Evolutionary conservation across 2,113 vertebrate genomes (phyloP), one percentile per base, ranked within the genome.

Genomic region (Nothoprocta perdicaria): DNA sequence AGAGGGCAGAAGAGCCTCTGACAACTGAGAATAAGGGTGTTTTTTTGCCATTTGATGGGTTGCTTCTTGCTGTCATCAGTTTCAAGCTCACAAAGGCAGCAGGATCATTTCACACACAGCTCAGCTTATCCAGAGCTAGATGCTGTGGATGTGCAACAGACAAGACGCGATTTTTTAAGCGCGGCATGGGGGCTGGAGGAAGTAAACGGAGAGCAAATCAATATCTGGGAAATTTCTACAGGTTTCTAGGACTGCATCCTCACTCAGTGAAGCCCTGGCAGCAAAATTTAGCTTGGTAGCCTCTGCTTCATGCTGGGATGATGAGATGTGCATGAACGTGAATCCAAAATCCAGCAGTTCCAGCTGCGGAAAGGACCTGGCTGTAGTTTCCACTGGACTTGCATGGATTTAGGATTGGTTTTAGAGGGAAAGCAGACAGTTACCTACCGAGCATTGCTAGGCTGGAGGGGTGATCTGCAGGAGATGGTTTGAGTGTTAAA

Each of bases 121-220:
- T 88, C 45, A 57, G 78, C 63, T 80, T 22, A 57, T 19, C 62
- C 46, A 38, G 33, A 65, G 50, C 46, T 17, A 0, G 33, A 1
- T 6, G 16, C 43, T 8, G 3, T 27, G 33, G 38, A 75, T 17
- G 57, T 73, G 45, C 33, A 85, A 76, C 2, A 75, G 60, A 92
- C 41, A 89, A 89, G 60, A 12, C 38, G 35, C 0, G 1, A 55
- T 86, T 86, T 95, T 92, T 91, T 66, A 84, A 91, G 76, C 35
- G 12, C 9, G n/a, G 55, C 41, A 41, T 10, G 17, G 57, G 69
- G 31, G 50, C 29, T 0, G 0, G n/a, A 68, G 61, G 57, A 88
- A 50, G 62, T 38, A 63, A 88, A 90, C 69, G 63, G 43, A 89
- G 62, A 81, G 45, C 66, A 93, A 94, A 96, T 88, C 93, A 89